Base-by-base conservation (phyloP, 2,888 invertebrate genomes). In the Thelaira solivaga region DNA sequence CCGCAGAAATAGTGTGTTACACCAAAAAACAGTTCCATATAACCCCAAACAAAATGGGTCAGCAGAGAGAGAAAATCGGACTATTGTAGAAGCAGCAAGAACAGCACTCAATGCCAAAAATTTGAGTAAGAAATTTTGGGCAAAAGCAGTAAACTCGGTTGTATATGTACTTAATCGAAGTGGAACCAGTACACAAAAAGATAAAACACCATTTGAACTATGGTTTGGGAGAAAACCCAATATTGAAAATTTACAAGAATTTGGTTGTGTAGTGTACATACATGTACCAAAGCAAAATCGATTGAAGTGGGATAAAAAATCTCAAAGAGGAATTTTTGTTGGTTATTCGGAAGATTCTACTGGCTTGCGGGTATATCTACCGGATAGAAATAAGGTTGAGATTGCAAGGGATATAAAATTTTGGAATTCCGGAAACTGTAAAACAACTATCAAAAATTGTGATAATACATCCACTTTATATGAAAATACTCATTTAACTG, bases 281-380 rank as follows among this genome's bases (percentile, higher is more conserved):
- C 68, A 57, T 68, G 47, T 68, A 47, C 68, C 68, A 39, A 68
- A 68, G 31, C 65, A 65, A 65, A 65, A 65, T 20, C 51, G 53
- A 53, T 31, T 65, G 31, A 65, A 65, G 22, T 64, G 43, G 64
- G 65, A 65, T 65, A 43, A 51, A 41, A 65, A 43, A 43, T 65
- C 65, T n/a, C 65, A 53, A 13, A 65, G 43, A 53, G 73, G 68
- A 24, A 39, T 80, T 29, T 80, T 81, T 39, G 79, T 80, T 8
- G 89, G 88, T 4, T 88, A 89, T 71, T 82, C 82, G 69, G 85
- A 85, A 24, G 49, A 80, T 47, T 76, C 75, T 1, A 86, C 86
- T 68, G 85, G 84, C 0, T 86, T 83, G 71, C 51, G 80, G 22
- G 69, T 83, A 73, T 83, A 80, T 26, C 47, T 53, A 57, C 67